Conservation (phyloP, 2,888 invertebrate species). For the Nomada lathburiana region DNA sequence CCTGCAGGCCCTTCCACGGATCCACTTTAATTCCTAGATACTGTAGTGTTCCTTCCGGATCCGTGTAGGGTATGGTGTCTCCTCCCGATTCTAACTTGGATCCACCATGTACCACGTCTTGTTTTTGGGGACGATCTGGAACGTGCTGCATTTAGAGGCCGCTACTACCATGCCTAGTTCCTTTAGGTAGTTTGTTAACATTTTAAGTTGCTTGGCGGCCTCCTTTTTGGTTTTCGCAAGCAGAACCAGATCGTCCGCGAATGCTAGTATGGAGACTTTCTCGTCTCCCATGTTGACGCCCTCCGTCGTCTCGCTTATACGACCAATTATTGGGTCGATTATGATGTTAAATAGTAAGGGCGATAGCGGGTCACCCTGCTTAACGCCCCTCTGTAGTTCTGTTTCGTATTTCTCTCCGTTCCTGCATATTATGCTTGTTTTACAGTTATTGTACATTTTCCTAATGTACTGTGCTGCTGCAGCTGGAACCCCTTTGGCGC, state of each 20-base stretch:
- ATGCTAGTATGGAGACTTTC: constrained; percentile 34
- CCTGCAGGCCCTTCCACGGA: too few relatives aligned
- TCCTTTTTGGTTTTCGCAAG: background rate
- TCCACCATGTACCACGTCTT: too few relatives aligned
- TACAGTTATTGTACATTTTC: background rate
- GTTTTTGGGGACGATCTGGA: too few relatives aligned
- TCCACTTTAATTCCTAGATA: too few relatives aligned
- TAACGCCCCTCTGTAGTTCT: constrained; percentile 79
- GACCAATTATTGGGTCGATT: constrained; percentile 71
- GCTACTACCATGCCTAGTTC: constrained; percentile 52
- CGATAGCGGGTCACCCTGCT: constrained; percentile 84
- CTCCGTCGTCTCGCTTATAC: background rate
- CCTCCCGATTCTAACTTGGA: too few relatives aligned
- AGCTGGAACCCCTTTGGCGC: background rate
- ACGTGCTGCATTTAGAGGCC: background rate
- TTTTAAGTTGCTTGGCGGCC: constrained; percentile 12
- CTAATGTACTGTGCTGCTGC: background rate
- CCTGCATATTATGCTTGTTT: background rate
- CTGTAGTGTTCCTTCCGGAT: too few relatives aligned
- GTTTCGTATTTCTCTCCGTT: background rate
- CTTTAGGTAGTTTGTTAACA: accelerated
- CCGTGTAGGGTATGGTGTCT: too few relatives aligned
- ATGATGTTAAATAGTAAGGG: constrained; percentile 55
- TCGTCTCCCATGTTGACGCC: background rate
- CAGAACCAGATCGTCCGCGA: constrained; percentile 65